These are phyloP conservation scores for Silurus meridionalis DNA, from an alignment of 2,113 vertebrate species.

Conservation along the genomic window DNA sequence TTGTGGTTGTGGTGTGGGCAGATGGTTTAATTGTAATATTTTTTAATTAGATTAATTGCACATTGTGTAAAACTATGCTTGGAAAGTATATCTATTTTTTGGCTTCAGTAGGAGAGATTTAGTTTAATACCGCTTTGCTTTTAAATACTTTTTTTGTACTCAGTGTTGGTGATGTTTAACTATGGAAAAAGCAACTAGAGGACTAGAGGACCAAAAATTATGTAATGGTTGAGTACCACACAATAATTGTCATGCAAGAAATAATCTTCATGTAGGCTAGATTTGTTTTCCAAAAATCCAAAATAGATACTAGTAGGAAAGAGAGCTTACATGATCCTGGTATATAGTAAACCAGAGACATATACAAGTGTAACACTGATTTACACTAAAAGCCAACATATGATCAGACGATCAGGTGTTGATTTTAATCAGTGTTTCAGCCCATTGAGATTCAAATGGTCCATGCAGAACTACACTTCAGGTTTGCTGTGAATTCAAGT, in stretches of 20 bases:
- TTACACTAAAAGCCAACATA: neutral
- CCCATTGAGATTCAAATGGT: neutral
- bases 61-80: neutral
- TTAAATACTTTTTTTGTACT: neutral
- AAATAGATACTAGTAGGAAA: neutral
- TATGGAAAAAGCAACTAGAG: neutral
- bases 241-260: neutral
- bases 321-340: neutral
- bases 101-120: neutral
- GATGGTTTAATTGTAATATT: neutral
- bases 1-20: neutral
- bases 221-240: neutral
- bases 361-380: neutral
- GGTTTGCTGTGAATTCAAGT: neutral
- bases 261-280: neutral
- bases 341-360: neutral
- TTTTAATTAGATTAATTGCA: neutral
- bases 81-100: neutral
- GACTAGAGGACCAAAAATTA: neutral
- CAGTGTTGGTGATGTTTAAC: neutral
- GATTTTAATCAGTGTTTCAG: conserved; percentile 12
- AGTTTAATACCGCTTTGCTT: neutral
- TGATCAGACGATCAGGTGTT: neutral
- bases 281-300: neutral
- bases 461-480: neutral